These are phyloP conservation scores for Drosophila kanapiae DNA, from an alignment of 1,140 invertebrate genomes.

Conservation along the genomic window DNA sequence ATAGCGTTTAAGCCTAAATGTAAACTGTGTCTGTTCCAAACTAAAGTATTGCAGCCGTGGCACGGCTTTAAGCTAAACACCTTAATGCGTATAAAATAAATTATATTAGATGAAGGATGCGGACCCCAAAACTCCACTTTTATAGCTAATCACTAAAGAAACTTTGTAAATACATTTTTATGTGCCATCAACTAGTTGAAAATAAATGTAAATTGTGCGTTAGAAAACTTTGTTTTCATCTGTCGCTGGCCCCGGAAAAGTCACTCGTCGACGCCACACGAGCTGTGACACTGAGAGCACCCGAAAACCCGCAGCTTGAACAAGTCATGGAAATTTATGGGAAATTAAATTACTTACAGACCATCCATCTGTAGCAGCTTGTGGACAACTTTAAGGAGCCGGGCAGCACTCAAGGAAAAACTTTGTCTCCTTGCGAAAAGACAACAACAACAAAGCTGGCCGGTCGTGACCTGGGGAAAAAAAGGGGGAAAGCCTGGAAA, in stretches of 20 bases:
- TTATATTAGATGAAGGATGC: background rate
- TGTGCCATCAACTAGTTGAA: slow-evolving; percentile 53
- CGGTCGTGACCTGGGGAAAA: slow-evolving; percentile 47
- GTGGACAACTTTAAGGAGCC: slow-evolving; percentile 49
- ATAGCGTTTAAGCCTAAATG: slow-evolving; percentile 25
- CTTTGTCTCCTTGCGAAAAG: slow-evolving; percentile 27
- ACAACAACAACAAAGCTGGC: slow-evolving; percentile 20
- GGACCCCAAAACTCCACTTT: slow-evolving; percentile 23
- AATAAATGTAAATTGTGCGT: slow-evolving; percentile 62
- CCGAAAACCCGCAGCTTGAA: slow-evolving; percentile 7
- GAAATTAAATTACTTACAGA: slow-evolving; percentile 50
- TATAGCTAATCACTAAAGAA: slow-evolving; percentile 30
- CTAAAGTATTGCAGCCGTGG: slow-evolving; percentile 71
- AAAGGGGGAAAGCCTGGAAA: slow-evolving; percentile 33
- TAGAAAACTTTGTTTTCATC: slow-evolving; percentile 37
- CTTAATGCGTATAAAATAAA: slow-evolving; percentile 16
- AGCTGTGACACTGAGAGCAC: background rate
- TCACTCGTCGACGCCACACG: slow-evolving; percentile 5
- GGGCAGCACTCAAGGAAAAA: slow-evolving; percentile 11
- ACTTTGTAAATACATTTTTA: slow-evolving; percentile 57
- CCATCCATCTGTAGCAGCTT: slow-evolving; percentile 12
- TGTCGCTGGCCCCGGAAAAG: slow-evolving; percentile 3
- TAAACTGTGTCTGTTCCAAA: slow-evolving; percentile 53
- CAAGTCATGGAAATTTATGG: slow-evolving; percentile 44
- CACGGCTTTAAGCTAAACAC: slow-evolving; percentile 70